Evolutionary conservation across 1,140 invertebrate genomes (phyloP), one percentile per base, ranked within the genome.

Genomic region (Eumeta japonica): DNA sequence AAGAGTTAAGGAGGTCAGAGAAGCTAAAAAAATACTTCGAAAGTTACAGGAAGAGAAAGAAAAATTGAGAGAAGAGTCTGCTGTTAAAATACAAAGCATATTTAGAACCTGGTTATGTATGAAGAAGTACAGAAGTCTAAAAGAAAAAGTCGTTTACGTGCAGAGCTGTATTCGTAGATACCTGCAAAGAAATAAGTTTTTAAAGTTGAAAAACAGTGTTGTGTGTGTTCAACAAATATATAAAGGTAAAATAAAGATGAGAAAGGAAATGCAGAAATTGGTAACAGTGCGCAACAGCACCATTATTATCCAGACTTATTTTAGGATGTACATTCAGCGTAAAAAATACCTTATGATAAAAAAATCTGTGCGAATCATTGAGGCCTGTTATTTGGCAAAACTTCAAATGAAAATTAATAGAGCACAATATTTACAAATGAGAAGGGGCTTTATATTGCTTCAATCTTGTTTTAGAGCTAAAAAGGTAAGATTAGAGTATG

Each of bases 211-310:
- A 47, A 50, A 56, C 12, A 43, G 54, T 3, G 55, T 56, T 13
- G 41, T 67, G 10, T 51, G 36, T 12, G 54, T 81, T 18, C 80
- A 83, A 48, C 48, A 49, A 16, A 55, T 57, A 43, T 81, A 71
- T 50, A 72, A 66, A 53, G 59, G 59, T 1, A 72, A 75, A 43
- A 20, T 58, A 10, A 17, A 60, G 2, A 70, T 71, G 50, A 73
- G 49, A 50, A 39, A 45, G 28, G 52, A 59, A 15, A 57, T 59
- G 34, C 37, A 39, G 2, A 40, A 64, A 3, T 76, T 70, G 33
- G n/a, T 36, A 2, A 16, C 54, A 2, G 48, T 46, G 14, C 64
- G 39, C 39, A 31, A 39, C 38, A 52, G 64, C 18, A 45, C 58
- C 2, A 43, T 74, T 7, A 28, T 55, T 0, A 52, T 82, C 35